phyloP scores from a whole-genome alignment of 2,797 vertebrate genomes.

The Macropus fuliginosus region DNA sequence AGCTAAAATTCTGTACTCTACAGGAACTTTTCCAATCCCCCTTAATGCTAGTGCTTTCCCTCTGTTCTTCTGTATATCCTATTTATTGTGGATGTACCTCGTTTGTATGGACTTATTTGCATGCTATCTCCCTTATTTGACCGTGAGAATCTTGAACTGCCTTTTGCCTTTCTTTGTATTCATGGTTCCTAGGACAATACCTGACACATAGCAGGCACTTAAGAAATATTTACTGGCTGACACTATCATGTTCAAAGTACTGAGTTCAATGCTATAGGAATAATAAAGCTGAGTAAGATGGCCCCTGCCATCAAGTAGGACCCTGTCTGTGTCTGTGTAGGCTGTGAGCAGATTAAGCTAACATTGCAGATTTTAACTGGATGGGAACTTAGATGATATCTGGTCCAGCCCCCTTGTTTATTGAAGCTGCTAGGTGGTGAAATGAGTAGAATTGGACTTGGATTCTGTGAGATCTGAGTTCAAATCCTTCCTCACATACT shows the following conservation, averaged over 20 bases:
- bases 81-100: too few relatives aligned
- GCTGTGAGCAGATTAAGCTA: not conserved
- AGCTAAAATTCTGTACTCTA: not conserved
- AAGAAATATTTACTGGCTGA: not conserved
- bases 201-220: not conserved
- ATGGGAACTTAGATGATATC: not conserved
- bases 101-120: not conserved
- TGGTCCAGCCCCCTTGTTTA: not conserved
- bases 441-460: not conserved
- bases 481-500: not conserved
- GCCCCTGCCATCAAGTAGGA: not conserved
- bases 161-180: not conserved
- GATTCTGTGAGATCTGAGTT: not conserved
- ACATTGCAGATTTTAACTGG: too few relatives aligned
- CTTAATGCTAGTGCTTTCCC: not conserved
- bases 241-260: not conserved
- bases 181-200: not conserved
- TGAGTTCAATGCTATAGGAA: not conserved
- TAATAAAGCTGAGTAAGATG: not conserved
- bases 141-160: not conserved
- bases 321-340: not conserved
- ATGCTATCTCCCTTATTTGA: not conserved
- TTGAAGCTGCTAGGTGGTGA: not conserved
- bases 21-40: not conserved
- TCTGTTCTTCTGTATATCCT: not conserved